phyloP scores from a whole-genome alignment of 2,113 vertebrate genomes.

The Tupaia tana region DNA sequence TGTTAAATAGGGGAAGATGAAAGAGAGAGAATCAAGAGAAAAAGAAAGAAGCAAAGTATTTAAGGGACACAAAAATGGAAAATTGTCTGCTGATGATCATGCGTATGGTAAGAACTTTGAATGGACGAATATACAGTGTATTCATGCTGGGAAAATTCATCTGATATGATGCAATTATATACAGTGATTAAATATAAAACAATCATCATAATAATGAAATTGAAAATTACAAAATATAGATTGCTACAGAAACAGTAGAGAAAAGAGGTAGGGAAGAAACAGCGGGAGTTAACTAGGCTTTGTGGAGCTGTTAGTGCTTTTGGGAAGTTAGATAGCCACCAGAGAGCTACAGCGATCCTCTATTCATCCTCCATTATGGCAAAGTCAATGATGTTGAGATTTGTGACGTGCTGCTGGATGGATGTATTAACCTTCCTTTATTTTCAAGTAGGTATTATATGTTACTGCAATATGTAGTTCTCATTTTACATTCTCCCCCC shows the following conservation, averaged over 20 bases:
- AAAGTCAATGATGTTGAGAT: neutral
- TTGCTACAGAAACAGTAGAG: neutral
- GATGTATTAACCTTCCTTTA: neutral
- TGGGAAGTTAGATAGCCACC: neutral
- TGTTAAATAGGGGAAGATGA: no score
- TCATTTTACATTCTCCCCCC: conserved; percentile 28
- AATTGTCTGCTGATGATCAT: no score
- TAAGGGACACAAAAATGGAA: no score
- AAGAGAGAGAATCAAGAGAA: no score
- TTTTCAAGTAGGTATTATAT: neutral
- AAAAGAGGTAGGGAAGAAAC: neutral
- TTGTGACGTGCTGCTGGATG: neutral
- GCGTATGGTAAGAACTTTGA: no score
- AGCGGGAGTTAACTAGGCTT: neutral
- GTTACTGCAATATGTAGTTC: neutral
- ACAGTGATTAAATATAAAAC: no score
- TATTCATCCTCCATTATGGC: neutral
- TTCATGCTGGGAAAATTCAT: no score
- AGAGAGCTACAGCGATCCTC: neutral
- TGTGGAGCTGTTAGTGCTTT: neutral
- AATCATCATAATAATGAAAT: no score
- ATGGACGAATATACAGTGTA: no score
- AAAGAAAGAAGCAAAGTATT: no score
- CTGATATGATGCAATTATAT: no score
- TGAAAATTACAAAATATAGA: neutral